Evolutionary conservation across 2,113 vertebrate genomes (phyloP), one percentile per base, ranked within the genome.

Genomic region (Zingel zingel): DNA sequence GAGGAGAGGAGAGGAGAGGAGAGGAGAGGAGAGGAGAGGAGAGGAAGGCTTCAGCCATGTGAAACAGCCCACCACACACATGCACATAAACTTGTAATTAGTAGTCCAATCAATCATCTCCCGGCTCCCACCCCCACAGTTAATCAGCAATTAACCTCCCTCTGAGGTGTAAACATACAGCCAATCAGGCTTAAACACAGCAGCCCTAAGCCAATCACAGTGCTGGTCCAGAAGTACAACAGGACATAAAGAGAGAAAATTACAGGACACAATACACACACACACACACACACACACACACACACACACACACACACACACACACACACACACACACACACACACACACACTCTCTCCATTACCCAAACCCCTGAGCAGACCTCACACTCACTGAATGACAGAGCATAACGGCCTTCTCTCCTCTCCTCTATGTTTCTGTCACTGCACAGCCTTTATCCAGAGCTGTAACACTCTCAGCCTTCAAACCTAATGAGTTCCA

Each of bases 81-180:
- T 63, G 33, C 27, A 76, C 48, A 66, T 39, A 82, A 61, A 80
- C 79, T 86, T 76, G 53, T 91, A 92, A 92, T 91, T 88, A 90
- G 84, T 71, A 77, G 81, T 76, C 30, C 84, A 73, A 75, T 91
- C 87, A 77, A 68, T 93, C 88, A 87, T 74, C 77, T 82, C 54
- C 43, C 51, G 47, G 16, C 67, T 77, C 67, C 86, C 85, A 53
- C 88, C 86, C 86, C 85, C 87, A 84, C 81, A 84, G 58, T 73
- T 87, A 93, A 92, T 91, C 45, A 85, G 75, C 73, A 84, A 83
- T 92, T 89, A 88, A 82, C 88, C 86, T 88, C 87, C 91, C 84
- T 89, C 87, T 27, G 47, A 91, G 71, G 81, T 82, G 81, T 92
- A 93, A 93, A 93, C 92, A 92, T 85, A 57, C 56, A 87, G 70